Percentiles rank a stretch among this genome's conserved stretches.
These are phyloP conservation scores for Drosophila sturtevanti DNA, from an alignment of 1,140 invertebrate species.

Conservation along the genomic window DNA sequence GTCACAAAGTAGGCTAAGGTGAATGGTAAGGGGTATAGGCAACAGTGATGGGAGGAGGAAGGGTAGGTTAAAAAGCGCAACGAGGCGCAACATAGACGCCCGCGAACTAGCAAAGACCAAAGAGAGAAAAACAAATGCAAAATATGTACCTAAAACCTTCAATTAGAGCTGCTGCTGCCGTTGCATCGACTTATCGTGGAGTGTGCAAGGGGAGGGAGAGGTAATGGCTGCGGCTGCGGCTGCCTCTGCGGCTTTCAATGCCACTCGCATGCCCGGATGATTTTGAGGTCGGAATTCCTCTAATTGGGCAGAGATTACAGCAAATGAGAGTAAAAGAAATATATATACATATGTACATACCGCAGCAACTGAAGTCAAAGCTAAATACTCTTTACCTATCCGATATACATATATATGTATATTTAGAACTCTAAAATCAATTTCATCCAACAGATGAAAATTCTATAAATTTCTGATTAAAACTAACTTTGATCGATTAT, in stretches of 20 bases:
- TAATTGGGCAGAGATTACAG: conserved; percentile 51
- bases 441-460: too few species aligned
- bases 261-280: conserved; percentile 63
- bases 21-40: not conserved
- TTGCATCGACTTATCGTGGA: not conserved
- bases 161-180: conserved; percentile 58
- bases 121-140: conserved; percentile 58
- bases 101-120: not conserved
- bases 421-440: too few species aligned
- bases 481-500: too few species aligned
- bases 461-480: too few species aligned
- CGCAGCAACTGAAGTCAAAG: not conserved
- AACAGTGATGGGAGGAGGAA: not conserved
- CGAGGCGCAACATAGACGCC: conserved; percentile 55
- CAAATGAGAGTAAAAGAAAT: not conserved
- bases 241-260: conserved; percentile 53
- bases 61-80: conserved; percentile 33
- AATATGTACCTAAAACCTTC: conserved; percentile 73
- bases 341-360: too few species aligned
- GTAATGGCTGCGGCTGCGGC: not conserved
- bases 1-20: conserved; percentile 22
- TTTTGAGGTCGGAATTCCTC: conserved; percentile 62
- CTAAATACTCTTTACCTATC: conserved; percentile 5
- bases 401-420: too few species aligned
- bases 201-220: too few species aligned